Evolutionary conservation across 2,797 vertebrate species (phyloP), one percentile per base, ranked within the genome.

Genomic region (Ctenochaetus hawaiiensis): DNA sequence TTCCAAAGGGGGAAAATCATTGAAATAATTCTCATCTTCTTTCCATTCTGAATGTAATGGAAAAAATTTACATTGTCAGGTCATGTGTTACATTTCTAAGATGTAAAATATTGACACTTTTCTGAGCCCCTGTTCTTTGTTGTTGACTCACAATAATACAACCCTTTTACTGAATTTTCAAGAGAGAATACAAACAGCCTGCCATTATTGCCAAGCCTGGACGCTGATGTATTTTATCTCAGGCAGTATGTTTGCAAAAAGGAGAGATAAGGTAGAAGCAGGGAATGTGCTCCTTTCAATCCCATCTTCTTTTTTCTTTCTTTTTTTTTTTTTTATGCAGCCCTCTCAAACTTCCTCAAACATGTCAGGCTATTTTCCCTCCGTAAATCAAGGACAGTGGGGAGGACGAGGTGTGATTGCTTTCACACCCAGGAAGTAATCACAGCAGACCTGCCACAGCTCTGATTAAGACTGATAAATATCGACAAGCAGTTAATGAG

Each of bases 381-480:
- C 82, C 47, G 75, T 90, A 87, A 91, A 89, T 94, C 92, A 95
- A 95, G 93, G 95, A 94, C 93, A 75, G 87, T 58, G 83, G 82
- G 87, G 86, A 91, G 90, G 93, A 93, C 86, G 78, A 89, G 82
- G 90, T 80, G 88, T 90, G 94, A 94, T 95, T 93, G 89, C 93
- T 90, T 93, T 91, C 89, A 92, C 89, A 88, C 81, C 80, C 86
- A 91, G 93, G 92, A 95, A 93, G 91, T 95, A 94, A 96, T 95
- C 93, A 91, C 89, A 80, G 79, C 59, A 66, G 86, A 91, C 87
- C 94, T 93, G 94, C 90, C 88, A 88, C 87, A 78, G 82, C 89
- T 94, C 92, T 95, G 94, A 95, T 96, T 95, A 95, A 95, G 93
- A 94, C 94, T 94, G 95, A 95, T 95, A 95, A 94, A 95, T 95